phyloP scores from a whole-genome alignment of 2,113 vertebrate genomes.

The Sisor rabdophorus region DNA sequence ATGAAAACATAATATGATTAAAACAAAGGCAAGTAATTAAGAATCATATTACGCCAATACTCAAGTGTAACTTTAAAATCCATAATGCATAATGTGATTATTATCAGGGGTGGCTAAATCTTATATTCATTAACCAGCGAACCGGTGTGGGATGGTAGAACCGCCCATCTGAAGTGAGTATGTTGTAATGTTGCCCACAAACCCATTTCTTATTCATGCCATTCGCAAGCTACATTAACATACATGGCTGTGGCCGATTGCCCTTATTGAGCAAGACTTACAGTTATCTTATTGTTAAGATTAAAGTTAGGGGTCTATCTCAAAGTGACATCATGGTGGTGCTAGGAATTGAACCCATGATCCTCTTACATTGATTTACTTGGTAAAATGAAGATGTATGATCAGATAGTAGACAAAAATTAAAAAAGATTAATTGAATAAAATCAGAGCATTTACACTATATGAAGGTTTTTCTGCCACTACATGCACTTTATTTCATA shows the following conservation, averaged over 20 bases:
- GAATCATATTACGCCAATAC: neutral
- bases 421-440: neutral
- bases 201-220: too few species aligned
- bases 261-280: too few species aligned
- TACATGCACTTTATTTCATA: too few species aligned
- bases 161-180: neutral
- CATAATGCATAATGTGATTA: slow-evolving; percentile 8
- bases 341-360: too few species aligned
- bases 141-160: neutral
- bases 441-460: neutral
- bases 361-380: too few species aligned
- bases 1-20: slow-evolving; percentile 19
- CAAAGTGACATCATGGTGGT: too few species aligned
- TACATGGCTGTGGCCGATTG: too few species aligned
- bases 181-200: neutral
- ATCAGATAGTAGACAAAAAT: neutral
- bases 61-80: slow-evolving; percentile 15
- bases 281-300: too few species aligned
- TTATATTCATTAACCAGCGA: slow-evolving; percentile 10
- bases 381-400: neutral
- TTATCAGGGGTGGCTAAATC: neutral
- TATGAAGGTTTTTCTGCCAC: too few species aligned
- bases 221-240: too few species aligned
- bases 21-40: slow-evolving; percentile 5
- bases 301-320: too few species aligned